phyloP scores from a whole-genome alignment of 2,113 vertebrate species.

The Poeciliopsis occidentalis region DNA sequence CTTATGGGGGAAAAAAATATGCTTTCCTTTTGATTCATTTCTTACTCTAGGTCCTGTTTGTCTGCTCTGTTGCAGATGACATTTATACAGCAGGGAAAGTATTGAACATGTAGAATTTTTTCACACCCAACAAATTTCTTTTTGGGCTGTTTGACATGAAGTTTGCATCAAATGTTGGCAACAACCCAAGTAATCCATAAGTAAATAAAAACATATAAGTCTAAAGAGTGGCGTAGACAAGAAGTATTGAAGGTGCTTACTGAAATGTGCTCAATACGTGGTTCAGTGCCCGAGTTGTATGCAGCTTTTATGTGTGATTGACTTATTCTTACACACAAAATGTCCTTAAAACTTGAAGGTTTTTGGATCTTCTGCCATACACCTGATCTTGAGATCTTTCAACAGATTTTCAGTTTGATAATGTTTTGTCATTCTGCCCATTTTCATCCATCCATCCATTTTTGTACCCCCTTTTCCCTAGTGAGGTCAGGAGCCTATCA shows the following conservation, averaged over 20 bases:
- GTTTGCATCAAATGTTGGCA: not conserved
- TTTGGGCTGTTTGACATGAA: not conserved
- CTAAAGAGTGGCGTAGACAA: not conserved
- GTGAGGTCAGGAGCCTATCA: too few species aligned
- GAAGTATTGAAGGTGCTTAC: not conserved
- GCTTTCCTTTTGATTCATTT: not conserved
- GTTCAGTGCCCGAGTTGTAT: not conserved
- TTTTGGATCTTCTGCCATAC: not conserved
- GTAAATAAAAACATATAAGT: not conserved
- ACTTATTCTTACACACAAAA: too few species aligned
- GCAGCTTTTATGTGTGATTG: not conserved
- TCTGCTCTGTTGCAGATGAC: too few species aligned
- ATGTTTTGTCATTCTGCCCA: not conserved
- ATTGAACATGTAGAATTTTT: not conserved
- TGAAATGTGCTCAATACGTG: not conserved
- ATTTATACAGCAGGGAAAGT: not conserved
- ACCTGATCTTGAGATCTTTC: not conserved
- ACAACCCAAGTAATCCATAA: not conserved
- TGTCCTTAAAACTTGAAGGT: not conserved
- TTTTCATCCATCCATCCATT: too few species aligned
- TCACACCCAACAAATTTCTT: not conserved
- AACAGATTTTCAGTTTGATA: not conserved
- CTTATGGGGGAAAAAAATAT: not conserved
- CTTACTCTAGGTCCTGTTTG: not conserved
- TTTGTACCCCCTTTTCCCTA: too few species aligned